Evolutionary conservation across 2,113 vertebrate genomes (phyloP), one percentile per base, ranked within the genome.

Genomic region (Clarias magur): DNA sequence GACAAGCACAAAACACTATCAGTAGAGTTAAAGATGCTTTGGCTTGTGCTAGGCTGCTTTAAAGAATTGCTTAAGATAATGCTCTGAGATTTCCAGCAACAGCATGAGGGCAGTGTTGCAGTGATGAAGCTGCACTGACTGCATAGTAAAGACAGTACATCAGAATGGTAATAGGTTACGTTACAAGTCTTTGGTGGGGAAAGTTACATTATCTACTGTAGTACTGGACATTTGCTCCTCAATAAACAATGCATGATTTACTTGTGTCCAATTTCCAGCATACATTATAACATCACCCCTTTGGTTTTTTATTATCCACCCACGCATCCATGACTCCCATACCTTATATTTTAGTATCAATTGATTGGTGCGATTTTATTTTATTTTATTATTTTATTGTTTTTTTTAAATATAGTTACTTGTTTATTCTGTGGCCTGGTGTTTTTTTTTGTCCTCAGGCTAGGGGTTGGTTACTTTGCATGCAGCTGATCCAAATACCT

Each of bases 41-140:
- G 34, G 27, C 62, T 68, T 63, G 34, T 84, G 86, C 67, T 48
- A 72, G 59, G 73, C 23, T 65, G 80, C 65, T 83, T 59, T 65
- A 68, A 25, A 76, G 57, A 85, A 84, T 48, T 57, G 63, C 56
- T 81, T 56, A 70, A 86, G 80, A 84, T 83, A 73, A 87, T 85
- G 62, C 65, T 42, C 62, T 79, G 67, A 73, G 75, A 25, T 34
- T 81, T 4, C 2, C n/a, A 84, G 23, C 56, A 38, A 38, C 83
- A 85, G 80, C 48, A 80, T 65, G 83, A 42, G 62, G 63, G 83
- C 86, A 56, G 84, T n/a, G 38, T 60, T 82, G 59, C 38, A 27
- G 16, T 60, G 57, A 79, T 15, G n/a, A 4, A 62, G 16, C 57
- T 6, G n/a, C 10, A 78, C 4, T n/a, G 2, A 78, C 23, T n/a